phyloP scores from a whole-genome alignment of 2,888 invertebrate genomes.

The Gymnocheta viridis region DNA sequence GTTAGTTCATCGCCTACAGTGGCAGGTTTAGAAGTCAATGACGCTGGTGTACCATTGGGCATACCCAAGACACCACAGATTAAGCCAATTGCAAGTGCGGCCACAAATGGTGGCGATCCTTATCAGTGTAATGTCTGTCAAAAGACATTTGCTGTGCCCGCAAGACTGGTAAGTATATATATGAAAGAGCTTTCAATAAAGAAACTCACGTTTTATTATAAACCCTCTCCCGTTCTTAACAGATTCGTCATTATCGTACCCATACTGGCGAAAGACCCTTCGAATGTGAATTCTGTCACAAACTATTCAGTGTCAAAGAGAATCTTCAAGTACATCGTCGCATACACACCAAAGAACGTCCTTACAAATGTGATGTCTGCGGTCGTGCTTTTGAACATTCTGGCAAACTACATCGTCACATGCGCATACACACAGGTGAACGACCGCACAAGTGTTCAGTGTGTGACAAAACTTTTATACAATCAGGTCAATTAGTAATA shows the following conservation, averaged over 20 bases:
- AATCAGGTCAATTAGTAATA: constrained; percentile 94
- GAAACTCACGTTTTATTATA: background rate
- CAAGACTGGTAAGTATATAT: constrained; percentile 85
- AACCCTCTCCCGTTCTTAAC: background rate
- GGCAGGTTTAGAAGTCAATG: constrained; percentile 76
- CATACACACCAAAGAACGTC: constrained; percentile 95
- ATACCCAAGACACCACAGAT: constrained; percentile 80
- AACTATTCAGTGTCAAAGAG: constrained; percentile 95
- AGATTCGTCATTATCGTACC: constrained; percentile 91
- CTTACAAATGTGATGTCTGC: constrained; percentile 94
- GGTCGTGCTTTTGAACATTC: constrained; percentile 95
- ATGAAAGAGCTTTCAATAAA: background rate
- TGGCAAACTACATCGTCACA: constrained; percentile 94
- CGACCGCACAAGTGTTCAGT: constrained; percentile 94
- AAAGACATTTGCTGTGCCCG: constrained; percentile 95
- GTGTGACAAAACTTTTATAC: constrained; percentile 94
- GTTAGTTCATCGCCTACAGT: constrained; percentile 66
- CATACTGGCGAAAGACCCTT: constrained; percentile 96
- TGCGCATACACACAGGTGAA: constrained; percentile 94
- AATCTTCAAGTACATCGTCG: constrained; percentile 94
- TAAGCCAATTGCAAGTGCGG: constrained; percentile 75
- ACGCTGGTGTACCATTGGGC: constrained; percentile 74
- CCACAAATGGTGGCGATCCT: constrained; percentile 84
- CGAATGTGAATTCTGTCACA: constrained; percentile 95
- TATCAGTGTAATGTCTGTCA: constrained; percentile 95